Conservation (phyloP, 1,140 invertebrate species). For the Eurosta solidaginis region DNA sequence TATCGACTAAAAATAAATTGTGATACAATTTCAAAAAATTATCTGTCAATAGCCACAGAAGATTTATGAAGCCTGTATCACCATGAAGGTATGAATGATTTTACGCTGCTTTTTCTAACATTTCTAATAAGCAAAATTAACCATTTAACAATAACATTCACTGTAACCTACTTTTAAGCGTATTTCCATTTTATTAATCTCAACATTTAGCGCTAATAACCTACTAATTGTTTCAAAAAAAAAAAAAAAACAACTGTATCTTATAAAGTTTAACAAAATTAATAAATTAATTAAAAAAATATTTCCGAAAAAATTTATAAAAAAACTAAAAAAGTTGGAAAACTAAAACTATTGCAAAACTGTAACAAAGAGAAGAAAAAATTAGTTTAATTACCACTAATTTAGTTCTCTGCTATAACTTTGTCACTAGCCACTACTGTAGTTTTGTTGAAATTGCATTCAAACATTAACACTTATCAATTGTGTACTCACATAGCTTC, state of each 20-base stretch:
- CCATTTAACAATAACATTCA: slow-evolving; percentile 26
- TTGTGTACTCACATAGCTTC: not conserved
- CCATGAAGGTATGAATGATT: slow-evolving; percentile 83
- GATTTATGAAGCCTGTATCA: slow-evolving; percentile 89
- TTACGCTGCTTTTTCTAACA: slow-evolving; percentile 21
- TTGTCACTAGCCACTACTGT: not conserved
- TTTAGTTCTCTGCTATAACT: not conserved
- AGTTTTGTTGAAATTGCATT: not conserved
- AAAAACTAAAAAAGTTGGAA: no score
- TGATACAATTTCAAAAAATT: slow-evolving; percentile 42
- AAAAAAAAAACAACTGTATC: not conserved
- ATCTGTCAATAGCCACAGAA: slow-evolving; percentile 69
- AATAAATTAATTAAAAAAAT: no score
- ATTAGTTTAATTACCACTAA: not conserved
- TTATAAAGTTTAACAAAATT: no score
- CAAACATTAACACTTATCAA: not conserved
- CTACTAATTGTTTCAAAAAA: not conserved
- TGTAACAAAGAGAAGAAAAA: not conserved
- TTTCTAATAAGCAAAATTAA: slow-evolving; percentile 14
- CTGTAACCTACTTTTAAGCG: slow-evolving; percentile 11
- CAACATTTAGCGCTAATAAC: not conserved
- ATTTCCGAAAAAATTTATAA: no score
- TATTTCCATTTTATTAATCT: slow-evolving; percentile 13
- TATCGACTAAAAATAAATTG: slow-evolving; percentile 26
- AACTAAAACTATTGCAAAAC: no score